These are phyloP conservation scores for Deilephila elpenor DNA, from an alignment of 2,888 invertebrate genomes.

Conservation along the genomic window DNA sequence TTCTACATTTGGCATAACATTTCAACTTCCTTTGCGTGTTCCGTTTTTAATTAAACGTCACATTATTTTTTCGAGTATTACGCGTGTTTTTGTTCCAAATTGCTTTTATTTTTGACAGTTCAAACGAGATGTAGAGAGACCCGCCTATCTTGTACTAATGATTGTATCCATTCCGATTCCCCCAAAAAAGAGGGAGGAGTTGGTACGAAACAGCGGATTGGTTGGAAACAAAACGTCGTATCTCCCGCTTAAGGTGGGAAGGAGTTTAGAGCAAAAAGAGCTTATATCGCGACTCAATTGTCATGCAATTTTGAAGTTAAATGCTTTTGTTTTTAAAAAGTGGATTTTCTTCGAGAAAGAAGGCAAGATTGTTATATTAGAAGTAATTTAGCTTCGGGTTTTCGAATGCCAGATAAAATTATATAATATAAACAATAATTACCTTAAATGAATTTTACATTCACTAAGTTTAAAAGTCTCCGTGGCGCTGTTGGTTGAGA, in stretches of 20 bases:
- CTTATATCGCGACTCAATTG: not conserved
- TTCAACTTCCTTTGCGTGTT: not conserved
- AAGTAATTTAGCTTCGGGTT: too few species aligned
- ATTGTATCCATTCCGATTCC: not conserved
- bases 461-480: too few species aligned
- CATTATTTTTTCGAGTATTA: not conserved
- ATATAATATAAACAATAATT: too few species aligned
- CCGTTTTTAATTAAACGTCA: not conserved
- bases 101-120: not conserved
- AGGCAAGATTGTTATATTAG: too few species aligned
- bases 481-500: too few species aligned
- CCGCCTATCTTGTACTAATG: conserved; percentile 14
- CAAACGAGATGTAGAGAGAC: not conserved
- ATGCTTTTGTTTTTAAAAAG: not conserved
- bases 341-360: too few species aligned
- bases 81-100: not conserved
- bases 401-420: too few species aligned
- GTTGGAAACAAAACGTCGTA: not conserved
- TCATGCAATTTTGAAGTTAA: too few species aligned
- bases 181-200: not conserved
- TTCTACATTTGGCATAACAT: not conserved
- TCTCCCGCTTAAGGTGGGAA: not conserved
- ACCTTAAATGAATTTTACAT: too few species aligned
- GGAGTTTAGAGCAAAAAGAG: not conserved
- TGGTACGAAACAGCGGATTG: not conserved